These are phyloP conservation scores for Ammospiza nelsoni DNA, from an alignment of 2,113 vertebrate genomes.

Conservation along the genomic window DNA sequence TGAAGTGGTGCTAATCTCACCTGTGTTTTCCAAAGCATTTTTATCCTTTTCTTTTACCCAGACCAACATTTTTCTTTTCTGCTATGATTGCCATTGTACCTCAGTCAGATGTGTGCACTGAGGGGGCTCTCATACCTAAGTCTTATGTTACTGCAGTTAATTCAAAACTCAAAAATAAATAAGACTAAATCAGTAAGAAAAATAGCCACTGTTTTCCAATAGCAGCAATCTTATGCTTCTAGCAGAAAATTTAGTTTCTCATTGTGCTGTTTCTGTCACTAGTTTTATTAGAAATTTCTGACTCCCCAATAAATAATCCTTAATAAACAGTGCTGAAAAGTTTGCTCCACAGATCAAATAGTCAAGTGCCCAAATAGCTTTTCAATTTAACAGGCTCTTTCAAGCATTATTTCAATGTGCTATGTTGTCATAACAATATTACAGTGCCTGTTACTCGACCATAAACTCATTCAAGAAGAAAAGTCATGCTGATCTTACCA, in stretches of 20 bases:
- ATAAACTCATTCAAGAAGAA: conserved; percentile 22
- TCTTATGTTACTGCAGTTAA: background rate
- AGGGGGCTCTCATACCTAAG: background rate
- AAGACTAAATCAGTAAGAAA: background rate
- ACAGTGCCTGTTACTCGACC: background rate
- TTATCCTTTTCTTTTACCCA: background rate
- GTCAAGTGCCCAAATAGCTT: background rate
- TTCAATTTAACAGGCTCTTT: background rate
- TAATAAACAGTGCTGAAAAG: background rate
- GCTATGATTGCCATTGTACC: background rate
- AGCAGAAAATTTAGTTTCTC: background rate
- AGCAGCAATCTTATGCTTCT: background rate
- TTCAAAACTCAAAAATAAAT: background rate
- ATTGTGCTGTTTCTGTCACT: background rate
- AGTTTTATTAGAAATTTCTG: background rate
- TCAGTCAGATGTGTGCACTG: background rate
- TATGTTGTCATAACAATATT: background rate
- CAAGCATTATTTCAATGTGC: conserved; percentile 1
- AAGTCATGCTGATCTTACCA: background rate
- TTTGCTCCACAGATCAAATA: conserved; percentile 1
- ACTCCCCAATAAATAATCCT: background rate
- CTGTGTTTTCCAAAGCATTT: background rate
- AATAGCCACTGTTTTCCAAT: background rate
- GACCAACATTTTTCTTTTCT: background rate
- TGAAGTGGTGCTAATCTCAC: background rate